Percentiles rank a stretch among this genome's conserved stretches.
Evolutionary conservation across 2,113 vertebrate species (phyloP).

Genomic region (Otolemur garnettii): DNA sequence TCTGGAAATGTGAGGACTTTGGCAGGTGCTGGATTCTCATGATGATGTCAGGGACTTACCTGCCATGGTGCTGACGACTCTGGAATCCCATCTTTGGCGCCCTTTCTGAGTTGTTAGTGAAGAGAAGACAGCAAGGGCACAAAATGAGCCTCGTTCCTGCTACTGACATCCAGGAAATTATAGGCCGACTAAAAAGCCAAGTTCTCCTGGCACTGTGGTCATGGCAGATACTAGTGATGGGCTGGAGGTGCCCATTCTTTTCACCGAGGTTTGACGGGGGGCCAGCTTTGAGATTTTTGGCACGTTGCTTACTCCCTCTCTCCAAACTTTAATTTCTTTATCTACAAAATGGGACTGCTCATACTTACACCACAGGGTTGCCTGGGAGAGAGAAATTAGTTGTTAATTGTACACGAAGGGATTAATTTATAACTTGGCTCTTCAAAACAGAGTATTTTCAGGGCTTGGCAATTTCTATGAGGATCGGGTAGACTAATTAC

Average conservation of each 20-base stretch:
- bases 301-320: not conserved
- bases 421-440: conserved; percentile 34
- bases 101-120: conserved; percentile 48
- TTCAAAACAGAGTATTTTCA: conserved; percentile 32
- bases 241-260: not conserved
- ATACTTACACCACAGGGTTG: not conserved
- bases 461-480: conserved; percentile 33
- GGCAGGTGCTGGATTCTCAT: conserved; percentile 28
- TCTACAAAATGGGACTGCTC: not conserved
- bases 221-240: not conserved
- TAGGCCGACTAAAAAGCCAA: not conserved
- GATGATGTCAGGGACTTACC: not conserved
- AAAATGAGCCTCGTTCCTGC: conserved; percentile 1
- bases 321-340: not conserved
- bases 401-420: not conserved
- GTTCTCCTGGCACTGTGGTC: not conserved
- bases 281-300: not conserved
- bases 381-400: not conserved
- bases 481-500: not conserved
- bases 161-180: not conserved
- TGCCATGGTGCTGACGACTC: not conserved
- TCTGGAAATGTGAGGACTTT: not conserved
- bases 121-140: conserved; percentile 24
- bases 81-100: conserved; percentile 32
- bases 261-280: not conserved